Base-by-base conservation (phyloP, 2,888 invertebrate genomes). In the Zelleria hepariella region DNA sequence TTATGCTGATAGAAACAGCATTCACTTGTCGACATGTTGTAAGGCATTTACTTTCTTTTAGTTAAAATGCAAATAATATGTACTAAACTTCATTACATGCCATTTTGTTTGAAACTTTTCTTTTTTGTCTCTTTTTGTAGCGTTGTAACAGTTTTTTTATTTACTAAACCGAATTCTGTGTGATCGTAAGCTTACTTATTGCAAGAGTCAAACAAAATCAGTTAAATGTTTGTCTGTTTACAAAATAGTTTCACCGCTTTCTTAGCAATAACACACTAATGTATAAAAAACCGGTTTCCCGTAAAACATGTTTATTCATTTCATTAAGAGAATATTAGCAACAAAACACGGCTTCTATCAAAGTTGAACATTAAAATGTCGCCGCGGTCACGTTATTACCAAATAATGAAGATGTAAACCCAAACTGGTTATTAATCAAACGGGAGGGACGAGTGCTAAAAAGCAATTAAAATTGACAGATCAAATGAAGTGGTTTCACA, bases 401-500 rank as follows among this genome's bases (percentile, higher is more conserved):
- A 66, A 65, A 68, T 64, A 62, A 64, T 67, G 63, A 68, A 67
- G 64, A 68, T 63, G 60, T 64, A 65, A 68, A 72, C 72, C 72
- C 67, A 68, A 72, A 72, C 72, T 67, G 60, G 72, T 72, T 70
- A 69, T 75, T 74, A 74, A 75, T 77, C 72, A 74, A 73, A 72
- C 65, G 58, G 24, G 42, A 66, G 58, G 24, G 42, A 66, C 15
- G 65, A 77, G 70, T 74, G 73, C 75, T 77, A 77, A 78, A 80
- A 82, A 74, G 73, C 77, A 82, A 83, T 83, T 82, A 79, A 79
- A 79, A 71, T 68, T 75, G 75, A 80, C 72, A 69, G 62, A 62
- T 54, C 63, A 68, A 53, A 57, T 58, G 32, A 27, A 21, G 71
- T 68, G 69, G 72, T 76, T 78, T 69, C 74, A 71, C 74, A 78